phyloP scores from a whole-genome alignment of 2,113 vertebrate species.

The Monopterus albus region DNA sequence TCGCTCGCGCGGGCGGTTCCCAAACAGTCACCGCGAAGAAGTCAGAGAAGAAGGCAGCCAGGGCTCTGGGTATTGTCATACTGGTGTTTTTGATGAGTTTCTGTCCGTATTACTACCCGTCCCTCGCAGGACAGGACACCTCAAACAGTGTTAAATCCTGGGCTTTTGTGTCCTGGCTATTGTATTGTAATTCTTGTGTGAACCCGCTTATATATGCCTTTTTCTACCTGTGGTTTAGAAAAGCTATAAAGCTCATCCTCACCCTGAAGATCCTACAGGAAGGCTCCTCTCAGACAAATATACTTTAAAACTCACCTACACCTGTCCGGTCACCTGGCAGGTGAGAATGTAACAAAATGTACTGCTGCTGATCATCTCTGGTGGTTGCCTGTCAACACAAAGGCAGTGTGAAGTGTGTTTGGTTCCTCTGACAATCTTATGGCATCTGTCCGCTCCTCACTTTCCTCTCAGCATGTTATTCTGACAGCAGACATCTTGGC shows the following conservation, averaged over 20 bases:
- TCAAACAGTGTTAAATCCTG: constrained; percentile 24
- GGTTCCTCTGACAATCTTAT: background rate
- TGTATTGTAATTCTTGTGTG: constrained; percentile 60
- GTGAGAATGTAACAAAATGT: background rate
- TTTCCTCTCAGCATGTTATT: no score
- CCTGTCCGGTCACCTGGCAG: background rate
- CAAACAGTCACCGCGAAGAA: constrained; percentile 29
- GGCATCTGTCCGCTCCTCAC: background rate
- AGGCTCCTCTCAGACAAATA: constrained; percentile 29
- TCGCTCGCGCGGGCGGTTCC: background rate
- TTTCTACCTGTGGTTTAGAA: constrained; percentile 76
- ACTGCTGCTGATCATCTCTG: background rate
- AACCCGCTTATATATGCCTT: constrained; percentile 74
- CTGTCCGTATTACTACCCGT: constrained; percentile 56
- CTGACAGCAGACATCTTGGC: no score
- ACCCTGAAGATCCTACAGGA: constrained; percentile 50
- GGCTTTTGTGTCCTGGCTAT: constrained; percentile 43
- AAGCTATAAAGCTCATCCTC: constrained; percentile 64
- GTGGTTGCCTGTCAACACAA: background rate
- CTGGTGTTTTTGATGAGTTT: constrained; percentile 62
- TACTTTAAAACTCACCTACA: constrained; percentile 17
- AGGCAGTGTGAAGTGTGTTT: background rate
- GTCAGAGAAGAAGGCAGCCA: constrained; percentile 69
- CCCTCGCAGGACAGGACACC: constrained; percentile 38
- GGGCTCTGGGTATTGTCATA: constrained; percentile 64